Evolutionary conservation across 2,113 vertebrate species (phyloP).

Genomic region (Atractosteus spatula): DNA sequence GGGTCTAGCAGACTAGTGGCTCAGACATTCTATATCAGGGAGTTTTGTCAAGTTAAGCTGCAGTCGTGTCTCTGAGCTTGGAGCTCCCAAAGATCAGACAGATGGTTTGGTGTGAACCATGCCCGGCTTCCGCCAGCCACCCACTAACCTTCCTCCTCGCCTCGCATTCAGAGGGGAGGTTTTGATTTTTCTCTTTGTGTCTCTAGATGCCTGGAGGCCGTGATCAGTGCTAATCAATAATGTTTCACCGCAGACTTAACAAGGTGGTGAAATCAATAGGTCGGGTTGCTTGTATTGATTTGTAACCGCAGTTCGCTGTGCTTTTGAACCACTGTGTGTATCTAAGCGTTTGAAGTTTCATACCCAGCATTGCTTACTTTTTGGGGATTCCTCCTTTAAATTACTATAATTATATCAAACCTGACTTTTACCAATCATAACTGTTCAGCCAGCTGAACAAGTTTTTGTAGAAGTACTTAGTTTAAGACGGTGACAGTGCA

Average conservation of each 20-base stretch:
- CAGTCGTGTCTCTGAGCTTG: conserved; percentile 23
- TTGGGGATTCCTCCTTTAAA: too few relatives aligned
- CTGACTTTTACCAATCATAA: too few relatives aligned
- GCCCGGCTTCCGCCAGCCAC: conserved; percentile 23
- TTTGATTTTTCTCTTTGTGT: conserved; percentile 47
- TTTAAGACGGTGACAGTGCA: too few relatives aligned
- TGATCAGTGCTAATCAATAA: conserved; percentile 69
- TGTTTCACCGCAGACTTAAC: conserved; percentile 59
- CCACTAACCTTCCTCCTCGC: background rate
- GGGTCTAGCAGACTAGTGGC: conserved; percentile 33
- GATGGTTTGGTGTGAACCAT: conserved; percentile 38
- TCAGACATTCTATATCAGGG: conserved; percentile 33
- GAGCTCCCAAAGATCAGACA: conserved; percentile 38
- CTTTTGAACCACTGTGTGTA: conserved; percentile 1
- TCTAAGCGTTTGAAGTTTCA: background rate
- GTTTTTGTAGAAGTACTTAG: too few relatives aligned
- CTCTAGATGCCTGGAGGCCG: conserved; percentile 62
- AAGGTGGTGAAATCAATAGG: conserved; percentile 66
- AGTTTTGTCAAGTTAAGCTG: conserved; percentile 42
- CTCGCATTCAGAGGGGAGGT: background rate
- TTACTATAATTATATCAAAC: too few relatives aligned
- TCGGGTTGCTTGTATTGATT: conserved; percentile 54
- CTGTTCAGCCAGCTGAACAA: too few relatives aligned
- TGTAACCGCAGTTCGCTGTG: conserved; percentile 35
- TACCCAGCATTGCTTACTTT: too few relatives aligned